These are phyloP conservation scores for Syrista parreyssii DNA, from an alignment of 2,888 invertebrate species.

Conservation along the genomic window DNA sequence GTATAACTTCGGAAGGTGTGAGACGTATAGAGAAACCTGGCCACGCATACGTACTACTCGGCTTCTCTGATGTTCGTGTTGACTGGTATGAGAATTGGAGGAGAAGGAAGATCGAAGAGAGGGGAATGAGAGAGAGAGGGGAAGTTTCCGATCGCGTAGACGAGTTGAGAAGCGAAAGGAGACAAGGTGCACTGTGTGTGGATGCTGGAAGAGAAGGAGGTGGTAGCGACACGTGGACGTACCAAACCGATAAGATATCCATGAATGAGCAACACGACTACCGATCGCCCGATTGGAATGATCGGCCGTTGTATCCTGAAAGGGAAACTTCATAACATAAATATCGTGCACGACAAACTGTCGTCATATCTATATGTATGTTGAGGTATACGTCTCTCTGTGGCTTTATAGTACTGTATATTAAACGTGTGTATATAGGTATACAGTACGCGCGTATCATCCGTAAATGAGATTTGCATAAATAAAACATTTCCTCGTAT, in stretches of 20 bases:
- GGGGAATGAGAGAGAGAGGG: conserved; percentile 10
- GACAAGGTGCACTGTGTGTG: not conserved
- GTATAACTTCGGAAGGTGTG: conserved; percentile 43
- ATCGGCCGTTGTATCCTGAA: conserved; percentile 42
- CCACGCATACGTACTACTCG: conserved; percentile 15
- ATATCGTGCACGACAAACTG: conserved; percentile 30
- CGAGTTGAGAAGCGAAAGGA: not conserved
- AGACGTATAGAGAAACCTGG: conserved; percentile 27
- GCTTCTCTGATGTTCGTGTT: not conserved
- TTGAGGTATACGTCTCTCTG: conserved; percentile 3
- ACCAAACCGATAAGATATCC: conserved; percentile 48
- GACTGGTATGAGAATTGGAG: conserved; percentile 4
- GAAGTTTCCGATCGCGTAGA: not conserved
- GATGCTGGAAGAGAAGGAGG: not conserved
- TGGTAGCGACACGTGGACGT: conserved; percentile 29
- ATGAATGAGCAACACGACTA: conserved; percentile 39
- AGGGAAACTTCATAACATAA: conserved; percentile 47
- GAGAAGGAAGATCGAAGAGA: conserved; percentile 7
- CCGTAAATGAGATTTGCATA: conserved; percentile 3
- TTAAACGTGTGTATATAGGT: not conserved
- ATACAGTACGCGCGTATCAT: not conserved
- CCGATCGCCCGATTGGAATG: conserved; percentile 47
- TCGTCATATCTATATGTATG: not conserved
- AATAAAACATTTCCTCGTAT: conserved; percentile 27
- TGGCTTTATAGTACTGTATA: not conserved